Conservation (phyloP, 2,888 invertebrate genomes). For the Plebejus argus region DNA sequence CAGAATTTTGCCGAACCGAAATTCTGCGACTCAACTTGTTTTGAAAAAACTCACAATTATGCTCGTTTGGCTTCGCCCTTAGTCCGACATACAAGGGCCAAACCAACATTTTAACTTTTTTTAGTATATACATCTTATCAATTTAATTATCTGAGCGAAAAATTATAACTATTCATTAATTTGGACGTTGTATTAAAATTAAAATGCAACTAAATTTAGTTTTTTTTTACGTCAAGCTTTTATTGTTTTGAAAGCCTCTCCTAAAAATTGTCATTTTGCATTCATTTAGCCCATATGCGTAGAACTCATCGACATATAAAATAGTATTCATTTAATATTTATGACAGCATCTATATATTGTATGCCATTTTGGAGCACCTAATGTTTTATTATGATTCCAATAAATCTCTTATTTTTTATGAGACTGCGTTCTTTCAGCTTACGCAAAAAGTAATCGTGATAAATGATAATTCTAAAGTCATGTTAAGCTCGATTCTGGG, state of each 20-base stretch:
- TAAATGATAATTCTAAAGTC: conserved; percentile 30
- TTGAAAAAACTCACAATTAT: no score
- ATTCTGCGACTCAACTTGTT: no score
- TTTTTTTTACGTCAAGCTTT: no score
- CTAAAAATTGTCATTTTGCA: neutral
- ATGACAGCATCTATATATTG: neutral
- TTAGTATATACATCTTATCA: no score
- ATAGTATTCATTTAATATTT: neutral
- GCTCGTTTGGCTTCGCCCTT: no score
- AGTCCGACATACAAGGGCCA: neutral
- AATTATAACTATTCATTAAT: neutral
- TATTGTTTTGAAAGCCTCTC: neutral
- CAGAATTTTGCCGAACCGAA: no score
- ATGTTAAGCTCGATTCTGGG: conserved; percentile 14
- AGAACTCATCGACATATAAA: neutral
- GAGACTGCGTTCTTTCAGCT: conserved; percentile 4
- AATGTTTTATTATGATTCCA: neutral
- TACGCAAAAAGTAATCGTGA: conserved; percentile 26
- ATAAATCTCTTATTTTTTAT: neutral
- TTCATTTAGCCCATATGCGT: neutral
- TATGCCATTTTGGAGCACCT: neutral
- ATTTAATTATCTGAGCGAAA: no score
- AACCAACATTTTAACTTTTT: neutral
- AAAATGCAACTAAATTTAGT: neutral
- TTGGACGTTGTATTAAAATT: neutral